phyloP scores from a whole-genome alignment of 2,888 invertebrate species.

The Xylota sylvarum region DNA sequence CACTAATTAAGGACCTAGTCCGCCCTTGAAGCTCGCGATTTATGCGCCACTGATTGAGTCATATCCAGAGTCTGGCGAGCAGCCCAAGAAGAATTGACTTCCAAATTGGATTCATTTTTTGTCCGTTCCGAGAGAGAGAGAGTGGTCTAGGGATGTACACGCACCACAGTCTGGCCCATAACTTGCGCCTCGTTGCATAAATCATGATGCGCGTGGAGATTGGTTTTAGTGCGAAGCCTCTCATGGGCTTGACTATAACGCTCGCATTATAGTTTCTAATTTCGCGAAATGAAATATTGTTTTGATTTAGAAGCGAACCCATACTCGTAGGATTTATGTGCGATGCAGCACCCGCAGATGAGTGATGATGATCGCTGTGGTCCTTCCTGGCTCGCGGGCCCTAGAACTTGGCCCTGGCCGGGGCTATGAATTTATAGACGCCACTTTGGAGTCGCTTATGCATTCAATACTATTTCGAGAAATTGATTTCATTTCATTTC shows the following conservation, averaged over 20 bases:
- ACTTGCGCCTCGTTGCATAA: constrained; percentile 53
- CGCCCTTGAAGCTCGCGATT: constrained; percentile 68
- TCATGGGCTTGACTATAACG: constrained; percentile 40
- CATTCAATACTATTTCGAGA: constrained; percentile 54
- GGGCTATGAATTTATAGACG: constrained; percentile 60
- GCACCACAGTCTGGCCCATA: constrained; percentile 38
- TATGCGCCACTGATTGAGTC: constrained; percentile 73
- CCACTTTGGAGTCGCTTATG: constrained; percentile 30
- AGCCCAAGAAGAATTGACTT: constrained; percentile 54
- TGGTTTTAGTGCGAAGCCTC: constrained; percentile 60
- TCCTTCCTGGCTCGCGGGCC: constrained; percentile 33
- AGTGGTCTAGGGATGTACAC: constrained; percentile 43
- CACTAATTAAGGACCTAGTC: constrained; percentile 73
- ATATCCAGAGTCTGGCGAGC: constrained; percentile 37
- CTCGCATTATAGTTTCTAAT: constrained; percentile 69
- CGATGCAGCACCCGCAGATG: constrained; percentile 59
- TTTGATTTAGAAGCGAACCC: constrained; percentile 63
- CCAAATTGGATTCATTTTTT: constrained; percentile 65
- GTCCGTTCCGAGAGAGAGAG: too few species aligned
- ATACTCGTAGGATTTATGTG: constrained; percentile 54
- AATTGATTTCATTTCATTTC: constrained; percentile 63
- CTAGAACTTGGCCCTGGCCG: neutral
- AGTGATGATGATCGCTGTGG: constrained; percentile 57
- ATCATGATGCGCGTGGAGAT: constrained; percentile 62
- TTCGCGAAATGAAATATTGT: constrained; percentile 74